phyloP scores from a whole-genome alignment of 2,888 invertebrate species.

The Anoplius nigerrimus region DNA sequence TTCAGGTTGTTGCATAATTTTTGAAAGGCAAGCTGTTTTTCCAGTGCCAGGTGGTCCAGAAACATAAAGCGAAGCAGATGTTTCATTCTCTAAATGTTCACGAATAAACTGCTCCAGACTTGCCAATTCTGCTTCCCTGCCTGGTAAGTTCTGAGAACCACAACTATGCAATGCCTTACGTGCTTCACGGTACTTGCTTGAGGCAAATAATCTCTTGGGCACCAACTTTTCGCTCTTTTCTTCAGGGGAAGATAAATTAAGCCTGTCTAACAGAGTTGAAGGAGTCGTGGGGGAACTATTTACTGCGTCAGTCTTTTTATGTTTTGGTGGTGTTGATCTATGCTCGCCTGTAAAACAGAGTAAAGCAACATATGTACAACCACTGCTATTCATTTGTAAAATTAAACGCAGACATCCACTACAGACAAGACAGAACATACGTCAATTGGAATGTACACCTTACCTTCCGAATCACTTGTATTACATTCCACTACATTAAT shows the following conservation, averaged over 20 bases:
- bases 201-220: conserved; percentile 61
- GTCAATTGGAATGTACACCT: background rate
- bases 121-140: conserved; percentile 87
- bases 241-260: conserved; percentile 53
- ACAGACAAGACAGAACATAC: conserved; percentile 9
- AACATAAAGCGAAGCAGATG: conserved; percentile 91
- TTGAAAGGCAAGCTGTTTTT: conserved; percentile 91
- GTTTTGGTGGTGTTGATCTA: conserved; percentile 47
- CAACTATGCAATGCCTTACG: conserved; percentile 77
- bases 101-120: conserved; percentile 83
- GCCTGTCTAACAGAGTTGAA: conserved; percentile 57
- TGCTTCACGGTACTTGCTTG: conserved; percentile 68
- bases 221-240: conserved; percentile 43
- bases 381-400: too few species aligned
- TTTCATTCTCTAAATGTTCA: conserved; percentile 80
- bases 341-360: conserved; percentile 49
- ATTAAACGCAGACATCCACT: background rate
- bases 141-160: conserved; percentile 78
- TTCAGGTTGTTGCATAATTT: conserved; percentile 82
- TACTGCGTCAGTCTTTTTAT: conserved; percentile 31
- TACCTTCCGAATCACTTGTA: conserved; percentile 49
- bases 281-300: conserved; percentile 46
- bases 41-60: conserved; percentile 99
- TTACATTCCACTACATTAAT: conserved; percentile 39
- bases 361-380: background rate